Conservation (phyloP, 2,888 invertebrate genomes). For the Drosophila affinis region DNA sequence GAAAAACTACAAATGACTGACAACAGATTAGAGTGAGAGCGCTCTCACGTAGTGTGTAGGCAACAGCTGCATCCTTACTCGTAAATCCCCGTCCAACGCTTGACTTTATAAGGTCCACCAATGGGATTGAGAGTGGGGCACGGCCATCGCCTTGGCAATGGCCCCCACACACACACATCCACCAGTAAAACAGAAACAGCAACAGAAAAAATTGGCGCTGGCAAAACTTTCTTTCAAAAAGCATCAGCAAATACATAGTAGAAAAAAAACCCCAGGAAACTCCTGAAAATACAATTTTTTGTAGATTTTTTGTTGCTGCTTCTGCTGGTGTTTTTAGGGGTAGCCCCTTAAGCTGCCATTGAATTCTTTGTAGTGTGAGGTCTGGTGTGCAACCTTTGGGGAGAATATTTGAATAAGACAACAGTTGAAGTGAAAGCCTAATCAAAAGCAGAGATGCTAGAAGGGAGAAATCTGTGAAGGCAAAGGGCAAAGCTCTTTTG, state of each 20-base stretch:
- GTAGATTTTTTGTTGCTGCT: constrained; percentile 20
- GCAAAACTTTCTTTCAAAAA: constrained; percentile 45
- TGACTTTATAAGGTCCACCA: constrained; percentile 46
- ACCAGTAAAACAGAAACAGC: constrained; percentile 13
- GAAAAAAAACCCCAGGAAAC: constrained; percentile 12
- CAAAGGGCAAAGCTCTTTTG: neutral
- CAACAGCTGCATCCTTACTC: constrained; percentile 47
- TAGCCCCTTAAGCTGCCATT: neutral
- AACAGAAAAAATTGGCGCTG: constrained; percentile 23
- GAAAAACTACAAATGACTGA: constrained; percentile 79
- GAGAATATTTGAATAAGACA: constrained; percentile 41
- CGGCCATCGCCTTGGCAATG: constrained; percentile 10
- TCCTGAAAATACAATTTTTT: constrained; percentile 20
- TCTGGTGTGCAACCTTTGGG: constrained; percentile 28
- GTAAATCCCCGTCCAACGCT: constrained; percentile 44
- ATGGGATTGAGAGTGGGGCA: neutral
- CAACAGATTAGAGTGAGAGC: constrained; percentile 69
- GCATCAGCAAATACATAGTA: constrained; percentile 27
- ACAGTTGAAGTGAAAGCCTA: constrained; percentile 40
- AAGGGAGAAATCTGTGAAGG: neutral
- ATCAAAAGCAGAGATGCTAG: constrained; percentile 22
- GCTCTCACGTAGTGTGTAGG: constrained; percentile 54
- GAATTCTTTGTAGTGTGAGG: constrained; percentile 35
- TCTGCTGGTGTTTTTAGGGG: neutral
- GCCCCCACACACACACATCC: constrained; percentile 9